Evolutionary conservation across 2,797 vertebrate genomes (phyloP).

Genomic region (Acropternis orthonyx): DNA sequence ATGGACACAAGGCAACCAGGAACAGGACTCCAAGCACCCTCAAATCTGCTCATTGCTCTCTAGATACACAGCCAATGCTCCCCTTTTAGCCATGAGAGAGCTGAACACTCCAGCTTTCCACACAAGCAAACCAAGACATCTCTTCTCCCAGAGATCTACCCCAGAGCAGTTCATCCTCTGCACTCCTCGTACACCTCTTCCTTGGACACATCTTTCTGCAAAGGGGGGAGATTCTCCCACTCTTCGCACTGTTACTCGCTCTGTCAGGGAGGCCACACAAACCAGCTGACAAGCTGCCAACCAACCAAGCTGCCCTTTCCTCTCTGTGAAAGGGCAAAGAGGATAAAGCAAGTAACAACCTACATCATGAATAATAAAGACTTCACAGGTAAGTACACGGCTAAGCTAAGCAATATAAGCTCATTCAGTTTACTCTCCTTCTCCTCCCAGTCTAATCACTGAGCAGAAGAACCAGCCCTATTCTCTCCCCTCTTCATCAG

Average conservation of each 20-base stretch:
- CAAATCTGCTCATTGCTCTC: background rate
- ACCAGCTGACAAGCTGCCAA: background rate
- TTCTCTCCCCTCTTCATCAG: background rate
- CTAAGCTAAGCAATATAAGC: background rate
- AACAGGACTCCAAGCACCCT: background rate
- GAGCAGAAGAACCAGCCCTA: background rate
- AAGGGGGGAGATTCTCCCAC: rapidly evolving
- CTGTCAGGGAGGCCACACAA: background rate
- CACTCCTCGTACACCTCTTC: background rate
- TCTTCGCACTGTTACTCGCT: background rate
- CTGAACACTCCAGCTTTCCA: background rate
- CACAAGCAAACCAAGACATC: background rate
- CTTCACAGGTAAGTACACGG: background rate
- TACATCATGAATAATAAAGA: background rate
- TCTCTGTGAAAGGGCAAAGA: background rate
- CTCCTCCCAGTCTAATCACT: background rate
- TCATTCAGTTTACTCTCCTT: background rate
- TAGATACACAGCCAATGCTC: background rate
- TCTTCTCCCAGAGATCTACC: background rate
- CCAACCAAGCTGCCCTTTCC: background rate
- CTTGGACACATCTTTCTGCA: background rate
- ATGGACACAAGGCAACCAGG: background rate
- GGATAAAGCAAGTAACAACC: background rate
- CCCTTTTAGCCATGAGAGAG: background rate
- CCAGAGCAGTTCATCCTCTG: rapidly evolving